Percentiles rank a stretch among this genome's conserved stretches.
Conservation (phyloP, 92 coral and sea anemone genomes). For the Actinostola sp. region DNA sequence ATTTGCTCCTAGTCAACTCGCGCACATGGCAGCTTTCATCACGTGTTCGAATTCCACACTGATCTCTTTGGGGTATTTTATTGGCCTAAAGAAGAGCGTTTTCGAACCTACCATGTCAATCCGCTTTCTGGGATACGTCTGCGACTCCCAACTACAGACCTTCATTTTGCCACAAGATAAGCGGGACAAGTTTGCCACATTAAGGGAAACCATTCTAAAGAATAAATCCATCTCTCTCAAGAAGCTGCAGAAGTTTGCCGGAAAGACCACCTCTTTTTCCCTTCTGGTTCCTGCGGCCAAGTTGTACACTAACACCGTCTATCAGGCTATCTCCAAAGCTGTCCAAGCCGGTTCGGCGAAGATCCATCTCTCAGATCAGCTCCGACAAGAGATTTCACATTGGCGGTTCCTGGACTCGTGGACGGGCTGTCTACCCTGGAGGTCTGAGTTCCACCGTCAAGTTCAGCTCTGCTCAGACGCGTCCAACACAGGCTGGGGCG, state of each 20-base stretch:
- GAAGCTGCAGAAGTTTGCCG: constrained; percentile 44
- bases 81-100: too few relatives aligned
- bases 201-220: constrained; percentile 41
- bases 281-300: constrained; percentile 57
- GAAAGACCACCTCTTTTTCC: constrained; percentile 59
- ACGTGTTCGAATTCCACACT: too few relatives aligned
- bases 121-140: too few relatives aligned
- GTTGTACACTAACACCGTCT: constrained; percentile 9
- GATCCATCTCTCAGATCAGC: neutral
- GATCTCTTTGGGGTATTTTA: too few relatives aligned
- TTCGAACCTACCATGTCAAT: too few relatives aligned
- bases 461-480: constrained; percentile 29
- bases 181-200: constrained; percentile 25
- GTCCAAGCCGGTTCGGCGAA: neutral
- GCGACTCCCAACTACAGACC: too few relatives aligned
- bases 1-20: too few relatives aligned
- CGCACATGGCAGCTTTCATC: too few relatives aligned
- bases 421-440: constrained; percentile 15
- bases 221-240: constrained; percentile 23
- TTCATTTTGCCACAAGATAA: constrained; percentile 48
- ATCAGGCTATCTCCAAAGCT: constrained; percentile 22
- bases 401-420: constrained; percentile 16
- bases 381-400: constrained; percentile 34
- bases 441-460: constrained; percentile 26
- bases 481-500: constrained; percentile 46